Conservation (phyloP, 2,113 vertebrate species). For the Lucifuga dentata region DNA sequence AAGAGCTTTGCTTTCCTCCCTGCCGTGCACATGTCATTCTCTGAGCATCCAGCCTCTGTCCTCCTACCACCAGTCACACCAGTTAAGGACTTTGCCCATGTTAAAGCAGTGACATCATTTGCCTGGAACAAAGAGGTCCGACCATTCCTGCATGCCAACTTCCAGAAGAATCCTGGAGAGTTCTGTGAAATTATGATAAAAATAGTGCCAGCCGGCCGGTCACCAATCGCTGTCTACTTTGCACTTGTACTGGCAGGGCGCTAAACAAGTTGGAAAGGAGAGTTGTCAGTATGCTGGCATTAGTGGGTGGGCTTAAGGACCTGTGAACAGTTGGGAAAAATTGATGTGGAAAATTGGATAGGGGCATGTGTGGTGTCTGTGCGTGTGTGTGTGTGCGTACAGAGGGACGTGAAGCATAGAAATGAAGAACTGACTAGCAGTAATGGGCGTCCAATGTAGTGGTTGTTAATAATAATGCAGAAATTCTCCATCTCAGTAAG, state of each 20-base stretch:
- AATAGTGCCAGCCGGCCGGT: slow-evolving; percentile 82
- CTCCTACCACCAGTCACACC: slow-evolving; percentile 51
- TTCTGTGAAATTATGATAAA: slow-evolving; percentile 92
- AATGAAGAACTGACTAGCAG: background rate
- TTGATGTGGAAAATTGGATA: slow-evolving; percentile 68
- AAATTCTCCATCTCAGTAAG: too few relatives aligned
- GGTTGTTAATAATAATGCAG: background rate
- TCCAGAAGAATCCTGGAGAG: slow-evolving; percentile 76
- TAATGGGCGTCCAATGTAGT: background rate
- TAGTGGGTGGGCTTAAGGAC: slow-evolving; percentile 59
- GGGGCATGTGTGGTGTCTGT: background rate
- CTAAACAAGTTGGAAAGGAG: slow-evolving; percentile 53
- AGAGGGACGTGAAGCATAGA: background rate
- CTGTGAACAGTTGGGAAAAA: slow-evolving; percentile 68
- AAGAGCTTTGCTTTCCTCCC: slow-evolving; percentile 33
- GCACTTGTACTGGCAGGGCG: slow-evolving; percentile 53
- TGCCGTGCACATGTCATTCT: slow-evolving; percentile 32
- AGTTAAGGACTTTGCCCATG: slow-evolving; percentile 65
- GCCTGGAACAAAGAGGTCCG: slow-evolving; percentile 63
- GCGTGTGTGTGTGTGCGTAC: slow-evolving; percentile 14
- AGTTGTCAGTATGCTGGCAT: slow-evolving; percentile 60
- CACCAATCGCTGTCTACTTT: slow-evolving; percentile 53
- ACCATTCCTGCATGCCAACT: slow-evolving; percentile 45
- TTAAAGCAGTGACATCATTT: slow-evolving; percentile 66
- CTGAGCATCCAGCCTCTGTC: slow-evolving; percentile 34